Conservation (phyloP, 2,797 vertebrate genomes). For the Bradypodion pumilum region DNA sequence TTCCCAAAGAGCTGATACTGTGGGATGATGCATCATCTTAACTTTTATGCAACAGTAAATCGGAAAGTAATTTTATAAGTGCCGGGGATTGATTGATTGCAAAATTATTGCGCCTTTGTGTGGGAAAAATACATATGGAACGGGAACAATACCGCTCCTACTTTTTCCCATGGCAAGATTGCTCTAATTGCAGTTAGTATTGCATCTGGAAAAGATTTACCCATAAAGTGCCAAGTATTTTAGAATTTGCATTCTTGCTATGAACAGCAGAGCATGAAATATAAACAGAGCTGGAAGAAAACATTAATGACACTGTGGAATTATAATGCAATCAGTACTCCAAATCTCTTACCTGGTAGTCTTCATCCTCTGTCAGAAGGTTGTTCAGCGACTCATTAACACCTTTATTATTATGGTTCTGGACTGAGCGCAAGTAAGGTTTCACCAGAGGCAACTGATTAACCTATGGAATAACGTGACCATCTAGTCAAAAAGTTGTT, state of each 20-base stretch:
- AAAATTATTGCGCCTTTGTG: not conserved
- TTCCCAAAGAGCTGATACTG: not conserved
- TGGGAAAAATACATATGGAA: not conserved
- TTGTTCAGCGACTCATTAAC: constrained; percentile 92
- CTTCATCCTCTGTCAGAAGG: constrained; percentile 90
- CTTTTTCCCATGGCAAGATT: not conserved
- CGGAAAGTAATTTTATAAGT: not conserved
- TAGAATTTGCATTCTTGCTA: not conserved
- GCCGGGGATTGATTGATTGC: not conserved
- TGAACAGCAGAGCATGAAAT: too few species aligned
- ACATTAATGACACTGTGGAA: not conserved
- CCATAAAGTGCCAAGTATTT: not conserved
- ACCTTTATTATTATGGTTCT: constrained; percentile 91
- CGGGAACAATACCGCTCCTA: not conserved
- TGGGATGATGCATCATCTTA: not conserved
- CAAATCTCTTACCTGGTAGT: constrained; percentile 84
- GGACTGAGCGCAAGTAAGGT: constrained; percentile 90
- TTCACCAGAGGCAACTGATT: constrained; percentile 89
- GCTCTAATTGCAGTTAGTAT: not conserved
- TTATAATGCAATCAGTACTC: not conserved
- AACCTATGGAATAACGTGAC: constrained; percentile 68
- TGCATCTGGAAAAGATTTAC: not conserved
- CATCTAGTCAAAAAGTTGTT: not conserved
- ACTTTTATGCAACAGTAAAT: not conserved
- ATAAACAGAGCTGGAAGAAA: too few species aligned